These are phyloP conservation scores for Poliocrania exsul DNA, from an alignment of 2,797 vertebrate genomes.

Conservation along the genomic window DNA sequence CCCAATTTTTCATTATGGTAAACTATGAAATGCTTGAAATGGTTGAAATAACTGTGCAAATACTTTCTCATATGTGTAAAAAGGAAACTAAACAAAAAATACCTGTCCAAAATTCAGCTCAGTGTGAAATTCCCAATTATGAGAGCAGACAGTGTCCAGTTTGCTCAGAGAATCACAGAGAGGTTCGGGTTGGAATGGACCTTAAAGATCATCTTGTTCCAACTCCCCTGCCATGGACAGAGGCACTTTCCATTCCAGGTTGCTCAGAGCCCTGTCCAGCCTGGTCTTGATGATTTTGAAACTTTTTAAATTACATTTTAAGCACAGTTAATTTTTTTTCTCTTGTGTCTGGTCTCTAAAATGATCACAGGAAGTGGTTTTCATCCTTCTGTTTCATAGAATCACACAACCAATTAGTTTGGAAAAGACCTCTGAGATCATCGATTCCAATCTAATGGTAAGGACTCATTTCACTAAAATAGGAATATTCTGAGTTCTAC, in stretches of 20 bases:
- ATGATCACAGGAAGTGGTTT: background rate
- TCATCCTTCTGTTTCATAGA: background rate
- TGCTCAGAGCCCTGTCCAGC: background rate
- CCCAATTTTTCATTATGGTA: background rate
- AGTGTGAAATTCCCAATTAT: background rate
- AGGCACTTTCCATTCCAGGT: background rate
- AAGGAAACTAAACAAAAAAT: background rate
- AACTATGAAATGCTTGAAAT: background rate
- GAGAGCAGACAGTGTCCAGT: background rate
- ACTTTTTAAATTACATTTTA: background rate
- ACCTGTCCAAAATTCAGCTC: background rate
- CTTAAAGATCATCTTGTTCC: background rate
- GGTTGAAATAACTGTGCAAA: background rate
- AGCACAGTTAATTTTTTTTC: background rate
- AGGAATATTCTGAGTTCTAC: constrained; percentile 19
- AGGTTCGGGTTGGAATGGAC: background rate
- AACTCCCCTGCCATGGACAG: background rate
- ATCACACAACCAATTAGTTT: background rate
- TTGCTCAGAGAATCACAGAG: background rate
- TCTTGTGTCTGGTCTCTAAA: background rate
- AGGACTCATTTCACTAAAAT: background rate
- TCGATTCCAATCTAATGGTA: rapidly evolving
- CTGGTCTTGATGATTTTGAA: background rate
- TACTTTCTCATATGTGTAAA: background rate
- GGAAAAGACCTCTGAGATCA: background rate